Conservation (phyloP, 1,140 invertebrate species). For the Apis dorsata region DNA sequence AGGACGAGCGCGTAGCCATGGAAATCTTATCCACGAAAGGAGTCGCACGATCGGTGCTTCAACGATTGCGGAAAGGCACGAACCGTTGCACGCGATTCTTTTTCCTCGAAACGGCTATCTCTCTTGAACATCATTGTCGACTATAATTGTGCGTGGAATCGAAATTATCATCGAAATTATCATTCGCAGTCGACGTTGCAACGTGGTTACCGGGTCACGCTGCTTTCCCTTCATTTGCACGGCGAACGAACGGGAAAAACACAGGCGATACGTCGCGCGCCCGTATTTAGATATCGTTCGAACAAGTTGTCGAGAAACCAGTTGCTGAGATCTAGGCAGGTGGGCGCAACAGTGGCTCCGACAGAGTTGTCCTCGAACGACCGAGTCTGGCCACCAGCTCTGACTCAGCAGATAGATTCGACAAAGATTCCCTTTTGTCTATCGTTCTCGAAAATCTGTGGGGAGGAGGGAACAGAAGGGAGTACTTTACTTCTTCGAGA, state of each 20-base stretch:
- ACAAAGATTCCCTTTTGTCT: slow-evolving; percentile 59
- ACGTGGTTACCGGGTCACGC: not conserved
- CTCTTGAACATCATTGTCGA: slow-evolving; percentile 12
- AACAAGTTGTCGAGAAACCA: slow-evolving; percentile 25
- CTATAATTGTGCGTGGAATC: not conserved
- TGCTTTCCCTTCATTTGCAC: not conserved
- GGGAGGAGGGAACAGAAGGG: too few species aligned
- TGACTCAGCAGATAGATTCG: slow-evolving; percentile 59
- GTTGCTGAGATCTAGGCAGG: slow-evolving; percentile 46
- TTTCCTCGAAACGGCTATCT: slow-evolving; percentile 60
- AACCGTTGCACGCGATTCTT: slow-evolving; percentile 64
- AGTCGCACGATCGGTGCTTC: slow-evolving; percentile 32
- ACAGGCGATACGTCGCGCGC: slow-evolving; percentile 7
- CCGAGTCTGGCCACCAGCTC: slow-evolving; percentile 11
- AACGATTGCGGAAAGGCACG: slow-evolving; percentile 24
- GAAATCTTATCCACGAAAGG: not conserved
- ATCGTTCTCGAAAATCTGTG: slow-evolving; percentile 7
- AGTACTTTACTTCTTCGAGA: not conserved
- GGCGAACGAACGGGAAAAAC: not conserved
- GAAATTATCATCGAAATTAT: not conserved
- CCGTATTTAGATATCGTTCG: slow-evolving; percentile 40
- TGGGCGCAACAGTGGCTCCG: slow-evolving; percentile 48
- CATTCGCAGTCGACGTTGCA: not conserved
- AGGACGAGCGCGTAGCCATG: not conserved
- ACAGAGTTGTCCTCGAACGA: slow-evolving; percentile 32